A percentile compares a stretch with the other conserved stretches of the same genome.
Conservation (phyloP, 2,888 invertebrate genomes). For the Microctonus hyperodae region DNA sequence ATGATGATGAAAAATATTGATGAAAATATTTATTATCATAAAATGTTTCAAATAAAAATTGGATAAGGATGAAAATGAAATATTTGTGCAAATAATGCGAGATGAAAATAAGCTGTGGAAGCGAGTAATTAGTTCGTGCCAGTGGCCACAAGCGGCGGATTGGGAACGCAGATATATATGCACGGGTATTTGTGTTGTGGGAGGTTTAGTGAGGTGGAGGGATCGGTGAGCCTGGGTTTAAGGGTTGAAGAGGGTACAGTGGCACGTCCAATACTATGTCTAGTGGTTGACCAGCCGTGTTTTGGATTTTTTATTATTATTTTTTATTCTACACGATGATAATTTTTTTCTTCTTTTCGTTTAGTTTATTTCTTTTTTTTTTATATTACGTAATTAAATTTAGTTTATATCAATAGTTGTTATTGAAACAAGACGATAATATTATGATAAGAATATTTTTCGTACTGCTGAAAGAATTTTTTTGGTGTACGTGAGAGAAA, state of each 20-base stretch:
- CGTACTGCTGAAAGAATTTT: too few relatives aligned
- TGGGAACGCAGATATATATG: neutral
- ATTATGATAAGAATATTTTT: too few relatives aligned
- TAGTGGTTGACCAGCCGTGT: slow-evolving; percentile 7
- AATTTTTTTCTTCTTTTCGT: neutral
- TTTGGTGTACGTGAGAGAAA: too few relatives aligned
- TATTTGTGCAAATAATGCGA: neutral
- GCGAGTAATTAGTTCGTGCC: slow-evolving; percentile 17
- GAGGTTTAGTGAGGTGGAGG: neutral
- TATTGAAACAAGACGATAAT: too few relatives aligned
- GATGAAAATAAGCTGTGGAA: neutral
- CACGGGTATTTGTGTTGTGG: neutral
- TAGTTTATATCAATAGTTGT: too few relatives aligned
- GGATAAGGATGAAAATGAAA: too few relatives aligned
- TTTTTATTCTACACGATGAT: neutral
- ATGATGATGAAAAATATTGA: neutral
- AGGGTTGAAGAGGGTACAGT: slow-evolving; percentile 20
- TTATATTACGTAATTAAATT: too few relatives aligned
- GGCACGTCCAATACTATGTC: slow-evolving; percentile 9
- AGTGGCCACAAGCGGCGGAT: slow-evolving; percentile 12
- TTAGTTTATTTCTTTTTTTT: neutral
- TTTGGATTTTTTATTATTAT: neutral
- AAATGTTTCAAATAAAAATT: neutral
- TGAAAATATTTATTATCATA: neutral
- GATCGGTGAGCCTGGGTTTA: neutral